These are phyloP conservation scores for Vanacampus margaritifer DNA, from an alignment of 2,113 vertebrate species.

Conservation along the genomic window DNA sequence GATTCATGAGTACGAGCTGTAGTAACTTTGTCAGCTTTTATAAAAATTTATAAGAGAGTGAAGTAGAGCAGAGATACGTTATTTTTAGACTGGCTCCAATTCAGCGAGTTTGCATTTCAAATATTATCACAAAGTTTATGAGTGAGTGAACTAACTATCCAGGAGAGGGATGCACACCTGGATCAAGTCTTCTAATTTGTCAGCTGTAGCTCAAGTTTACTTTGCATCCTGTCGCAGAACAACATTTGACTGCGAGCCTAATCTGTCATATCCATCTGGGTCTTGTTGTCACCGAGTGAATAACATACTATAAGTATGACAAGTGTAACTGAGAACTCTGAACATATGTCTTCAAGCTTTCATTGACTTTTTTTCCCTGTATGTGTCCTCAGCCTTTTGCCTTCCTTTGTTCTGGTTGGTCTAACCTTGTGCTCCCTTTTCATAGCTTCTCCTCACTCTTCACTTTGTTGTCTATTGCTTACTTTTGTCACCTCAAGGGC, in stretches of 20 bases:
- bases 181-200: background rate
- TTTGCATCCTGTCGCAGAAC: background rate
- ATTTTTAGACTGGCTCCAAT: background rate
- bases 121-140: background rate
- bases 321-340: constrained; percentile 12
- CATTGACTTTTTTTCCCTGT: background rate
- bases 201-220: background rate
- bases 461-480: background rate
- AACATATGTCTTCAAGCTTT: background rate
- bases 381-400: background rate
- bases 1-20: background rate
- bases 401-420: background rate
- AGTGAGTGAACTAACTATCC: background rate
- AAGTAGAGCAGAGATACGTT: background rate
- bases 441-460: background rate
- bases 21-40: background rate
- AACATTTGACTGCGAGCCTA: background rate
- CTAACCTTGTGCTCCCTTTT: background rate
- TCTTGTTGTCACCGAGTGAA: background rate
- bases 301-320: background rate
- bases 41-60: background rate
- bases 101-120: background rate
- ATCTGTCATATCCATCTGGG: constrained; percentile 10
- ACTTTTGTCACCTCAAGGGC: background rate
- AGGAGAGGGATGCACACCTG: background rate